Evolutionary conservation across 2,797 vertebrate genomes (phyloP).

Genomic region (Vireo griseus): DNA sequence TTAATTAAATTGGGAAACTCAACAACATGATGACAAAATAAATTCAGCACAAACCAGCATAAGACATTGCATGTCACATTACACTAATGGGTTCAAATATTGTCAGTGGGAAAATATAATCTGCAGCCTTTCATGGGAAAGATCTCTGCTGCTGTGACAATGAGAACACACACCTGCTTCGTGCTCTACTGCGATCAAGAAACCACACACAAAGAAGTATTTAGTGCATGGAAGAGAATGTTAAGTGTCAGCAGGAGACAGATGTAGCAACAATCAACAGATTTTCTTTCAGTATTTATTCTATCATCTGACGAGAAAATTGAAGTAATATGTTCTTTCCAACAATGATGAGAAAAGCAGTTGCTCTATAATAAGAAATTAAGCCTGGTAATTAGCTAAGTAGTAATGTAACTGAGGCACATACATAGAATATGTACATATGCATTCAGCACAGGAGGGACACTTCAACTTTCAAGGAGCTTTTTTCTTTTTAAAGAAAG

Average conservation of each 20-base stretch:
- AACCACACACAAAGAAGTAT: background rate
- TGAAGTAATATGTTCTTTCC: background rate
- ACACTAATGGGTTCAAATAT: background rate
- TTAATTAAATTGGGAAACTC: slow-evolving; percentile 4
- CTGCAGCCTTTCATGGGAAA: background rate
- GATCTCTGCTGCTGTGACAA: background rate
- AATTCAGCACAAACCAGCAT: background rate
- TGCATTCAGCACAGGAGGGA: background rate
- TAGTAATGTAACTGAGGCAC: background rate
- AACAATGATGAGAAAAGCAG: background rate
- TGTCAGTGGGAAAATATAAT: background rate
- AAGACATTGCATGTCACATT: background rate
- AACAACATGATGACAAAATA: background rate
- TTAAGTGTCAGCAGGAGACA: background rate
- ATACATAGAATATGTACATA: background rate
- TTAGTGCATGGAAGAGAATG: background rate
- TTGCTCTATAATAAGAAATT: background rate
- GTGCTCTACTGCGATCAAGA: background rate
- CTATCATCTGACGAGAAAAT: background rate
- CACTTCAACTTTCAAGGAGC: background rate
- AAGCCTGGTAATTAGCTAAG: background rate
- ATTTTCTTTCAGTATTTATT: background rate
- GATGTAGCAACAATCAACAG: background rate
- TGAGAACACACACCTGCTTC: background rate
- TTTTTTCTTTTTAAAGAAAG: background rate